These are phyloP conservation scores for Temnothorax unifasciatus DNA, from an alignment of 2,888 invertebrate species.

Conservation along the genomic window DNA sequence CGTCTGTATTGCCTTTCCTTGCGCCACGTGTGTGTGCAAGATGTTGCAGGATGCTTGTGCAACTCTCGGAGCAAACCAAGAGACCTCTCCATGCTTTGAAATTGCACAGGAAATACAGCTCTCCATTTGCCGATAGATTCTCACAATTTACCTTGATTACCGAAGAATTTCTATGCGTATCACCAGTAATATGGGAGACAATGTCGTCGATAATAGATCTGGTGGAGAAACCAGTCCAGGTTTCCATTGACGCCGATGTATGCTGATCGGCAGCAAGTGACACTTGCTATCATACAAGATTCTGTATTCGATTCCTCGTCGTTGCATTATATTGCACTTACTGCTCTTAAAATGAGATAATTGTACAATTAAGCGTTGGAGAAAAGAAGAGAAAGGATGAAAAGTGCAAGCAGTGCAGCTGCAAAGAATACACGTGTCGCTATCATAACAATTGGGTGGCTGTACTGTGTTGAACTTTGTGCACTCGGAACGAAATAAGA, in stretches of 20 bases:
- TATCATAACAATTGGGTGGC: not conserved
- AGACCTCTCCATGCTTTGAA: constrained; percentile 88
- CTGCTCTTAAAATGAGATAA: constrained; percentile 1
- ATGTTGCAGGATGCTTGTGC: constrained; percentile 79
- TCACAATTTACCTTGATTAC: constrained; percentile 89
- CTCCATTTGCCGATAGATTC: constrained; percentile 88
- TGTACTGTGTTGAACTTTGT: not conserved
- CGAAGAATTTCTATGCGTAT: constrained; percentile 60
- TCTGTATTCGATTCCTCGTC: not conserved
- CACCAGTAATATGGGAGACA: constrained; percentile 72
- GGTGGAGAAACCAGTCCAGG: constrained; percentile 42
- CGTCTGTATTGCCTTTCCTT: constrained; percentile 54
- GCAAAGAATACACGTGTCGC: not conserved
- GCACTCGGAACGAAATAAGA: not conserved
- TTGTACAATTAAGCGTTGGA: not conserved
- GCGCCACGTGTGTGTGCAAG: constrained; percentile 69
- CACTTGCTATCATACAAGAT: not conserved
- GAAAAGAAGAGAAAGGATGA: not conserved
- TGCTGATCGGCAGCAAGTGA: not conserved
- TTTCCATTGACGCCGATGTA: constrained; percentile 56
- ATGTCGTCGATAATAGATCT: constrained; percentile 68
- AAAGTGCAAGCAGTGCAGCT: not conserved
- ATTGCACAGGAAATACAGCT: constrained; percentile 89
- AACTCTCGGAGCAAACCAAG: constrained; percentile 71
- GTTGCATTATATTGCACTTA: not conserved